phyloP scores from a whole-genome alignment of 2,888 invertebrate genomes.

The Agelastica alni region DNA sequence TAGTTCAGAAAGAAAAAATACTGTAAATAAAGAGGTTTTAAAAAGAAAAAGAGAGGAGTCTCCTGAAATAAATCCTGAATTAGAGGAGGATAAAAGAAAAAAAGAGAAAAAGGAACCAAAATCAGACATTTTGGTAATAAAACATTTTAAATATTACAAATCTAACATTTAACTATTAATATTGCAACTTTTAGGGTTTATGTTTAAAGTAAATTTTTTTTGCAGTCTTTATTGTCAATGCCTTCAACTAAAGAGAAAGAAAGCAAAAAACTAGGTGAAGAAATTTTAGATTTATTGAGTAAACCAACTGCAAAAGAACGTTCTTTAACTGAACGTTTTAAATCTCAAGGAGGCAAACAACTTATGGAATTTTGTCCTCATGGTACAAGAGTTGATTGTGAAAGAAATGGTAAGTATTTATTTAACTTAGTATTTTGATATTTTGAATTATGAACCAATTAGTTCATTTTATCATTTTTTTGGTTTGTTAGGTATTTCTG shows the following conservation, averaged over 20 bases:
- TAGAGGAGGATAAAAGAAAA: conserved; percentile 64
- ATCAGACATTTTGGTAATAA: conserved; percentile 70
- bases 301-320: conserved; percentile 96
- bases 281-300: conserved; percentile 89
- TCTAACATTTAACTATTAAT: too few species aligned
- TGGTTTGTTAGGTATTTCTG: conserved; percentile 44
- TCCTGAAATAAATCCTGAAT: conserved; percentile 47
- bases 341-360: conserved; percentile 91
- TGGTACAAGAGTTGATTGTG: conserved; percentile 90
- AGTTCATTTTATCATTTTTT: too few species aligned
- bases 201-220: too few species aligned
- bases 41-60: conserved; percentile 59
- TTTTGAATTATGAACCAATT: too few species aligned
- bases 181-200: too few species aligned
- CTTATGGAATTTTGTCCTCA: conserved; percentile 97
- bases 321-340: conserved; percentile 92
- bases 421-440: background rate
- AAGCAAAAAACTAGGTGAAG: conserved; percentile 93
- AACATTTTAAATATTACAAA: too few species aligned
- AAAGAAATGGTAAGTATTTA: conserved; percentile 54
- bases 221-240: conserved; percentile 82
- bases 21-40: conserved; percentile 47
- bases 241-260: conserved; percentile 95
- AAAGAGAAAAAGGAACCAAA: conserved; percentile 61
- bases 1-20: conserved; percentile 45